Percentiles rank a stretch among this genome's conserved stretches.
Conservation (phyloP, 2,888 invertebrate genomes). For the Meiosimyza platycephala region DNA sequence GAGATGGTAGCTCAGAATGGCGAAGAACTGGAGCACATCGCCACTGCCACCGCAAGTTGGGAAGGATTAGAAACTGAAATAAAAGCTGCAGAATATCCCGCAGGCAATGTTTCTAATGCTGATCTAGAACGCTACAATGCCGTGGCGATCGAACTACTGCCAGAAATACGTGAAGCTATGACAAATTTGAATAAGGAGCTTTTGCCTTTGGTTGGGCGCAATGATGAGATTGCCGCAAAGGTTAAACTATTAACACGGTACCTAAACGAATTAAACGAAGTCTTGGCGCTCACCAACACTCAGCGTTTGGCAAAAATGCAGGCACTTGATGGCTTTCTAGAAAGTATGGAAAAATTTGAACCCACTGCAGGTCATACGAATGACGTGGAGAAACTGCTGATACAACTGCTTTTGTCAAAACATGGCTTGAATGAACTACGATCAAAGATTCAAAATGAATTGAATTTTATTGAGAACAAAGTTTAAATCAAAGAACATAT, state of each 20-base stretch:
- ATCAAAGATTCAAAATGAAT: conserved; percentile 45
- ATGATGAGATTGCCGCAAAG: background rate
- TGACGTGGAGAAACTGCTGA: conserved; percentile 51
- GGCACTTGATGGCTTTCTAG: background rate
- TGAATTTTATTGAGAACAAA: background rate
- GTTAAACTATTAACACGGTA: background rate
- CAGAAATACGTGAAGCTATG: background rate
- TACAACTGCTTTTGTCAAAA: conserved; percentile 53
- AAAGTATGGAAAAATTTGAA: background rate
- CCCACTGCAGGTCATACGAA: conserved; percentile 43
- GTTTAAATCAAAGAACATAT: too few relatives aligned
- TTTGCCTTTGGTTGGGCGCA: conserved; percentile 13
- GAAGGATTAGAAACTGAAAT: too few relatives aligned
- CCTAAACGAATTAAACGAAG: background rate
- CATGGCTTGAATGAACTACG: conserved; percentile 46
- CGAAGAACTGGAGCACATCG: background rate
- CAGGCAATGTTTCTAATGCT: too few relatives aligned
- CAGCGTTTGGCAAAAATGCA: background rate
- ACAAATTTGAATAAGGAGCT: background rate
- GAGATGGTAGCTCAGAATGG: background rate
- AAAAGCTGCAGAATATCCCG: background rate
- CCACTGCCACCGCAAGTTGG: background rate
- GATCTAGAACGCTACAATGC: background rate
- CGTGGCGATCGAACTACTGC: background rate
- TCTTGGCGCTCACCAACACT: background rate